phyloP scores from a whole-genome alignment of 2,113 vertebrate species.

The Poicephalus meyeri region DNA sequence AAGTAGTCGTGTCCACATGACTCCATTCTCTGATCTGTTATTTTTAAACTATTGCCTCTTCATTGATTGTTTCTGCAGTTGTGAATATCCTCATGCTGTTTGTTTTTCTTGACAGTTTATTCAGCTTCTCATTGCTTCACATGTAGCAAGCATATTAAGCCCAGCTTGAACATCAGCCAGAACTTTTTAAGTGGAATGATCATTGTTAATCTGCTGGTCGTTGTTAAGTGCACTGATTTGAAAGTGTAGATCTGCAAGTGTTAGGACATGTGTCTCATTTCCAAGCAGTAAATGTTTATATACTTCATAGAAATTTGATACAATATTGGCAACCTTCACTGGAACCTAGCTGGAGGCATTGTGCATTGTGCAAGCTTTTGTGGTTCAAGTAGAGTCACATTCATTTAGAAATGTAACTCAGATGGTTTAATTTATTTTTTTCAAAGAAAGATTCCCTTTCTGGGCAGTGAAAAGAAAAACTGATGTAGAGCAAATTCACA shows the following conservation, averaged over 20 bases:
- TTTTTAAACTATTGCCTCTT: not conserved
- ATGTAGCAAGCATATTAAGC: not conserved
- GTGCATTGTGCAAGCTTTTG: not conserved
- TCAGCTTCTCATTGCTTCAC: not conserved
- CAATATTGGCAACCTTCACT: not conserved
- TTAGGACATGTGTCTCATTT: not conserved
- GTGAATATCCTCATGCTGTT: not conserved
- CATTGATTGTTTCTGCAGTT: not conserved
- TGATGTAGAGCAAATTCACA: not conserved
- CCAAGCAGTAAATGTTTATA: not conserved
- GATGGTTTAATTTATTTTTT: not conserved
- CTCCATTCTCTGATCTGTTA: not conserved
- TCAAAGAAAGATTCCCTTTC: not conserved
- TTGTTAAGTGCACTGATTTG: not conserved
- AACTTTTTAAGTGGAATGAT: not conserved
- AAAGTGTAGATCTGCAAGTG: not conserved
- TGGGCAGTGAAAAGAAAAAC: not conserved
- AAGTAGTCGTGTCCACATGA: not conserved
- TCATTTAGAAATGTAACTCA: not conserved
- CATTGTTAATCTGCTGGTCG: not conserved
- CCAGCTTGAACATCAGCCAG: not conserved
- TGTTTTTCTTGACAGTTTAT: not conserved
- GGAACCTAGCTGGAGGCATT: not conserved
- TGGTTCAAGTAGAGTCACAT: not conserved
- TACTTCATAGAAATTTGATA: not conserved